phyloP scores from a whole-genome alignment of 2,113 vertebrate genomes.

The Parus major region DNA sequence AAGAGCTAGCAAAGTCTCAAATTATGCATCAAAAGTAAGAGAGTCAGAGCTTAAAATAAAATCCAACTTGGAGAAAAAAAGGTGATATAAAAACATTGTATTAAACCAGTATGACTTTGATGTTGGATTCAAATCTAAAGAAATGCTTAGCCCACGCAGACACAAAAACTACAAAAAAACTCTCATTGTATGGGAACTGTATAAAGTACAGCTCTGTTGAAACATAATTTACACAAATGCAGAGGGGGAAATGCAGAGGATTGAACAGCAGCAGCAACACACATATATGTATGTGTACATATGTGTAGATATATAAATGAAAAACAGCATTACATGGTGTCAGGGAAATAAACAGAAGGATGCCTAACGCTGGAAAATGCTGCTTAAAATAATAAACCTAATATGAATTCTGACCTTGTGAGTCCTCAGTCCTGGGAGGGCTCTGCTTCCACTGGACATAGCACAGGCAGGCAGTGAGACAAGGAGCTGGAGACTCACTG shows the following conservation, averaged over 20 bases:
- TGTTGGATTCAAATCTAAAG: neutral
- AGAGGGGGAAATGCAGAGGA: neutral
- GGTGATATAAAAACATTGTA: neutral
- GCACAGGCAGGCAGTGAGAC: neutral
- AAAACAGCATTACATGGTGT: neutral
- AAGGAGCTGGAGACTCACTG: neutral
- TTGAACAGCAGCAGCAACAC: neutral
- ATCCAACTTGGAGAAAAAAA: neutral
- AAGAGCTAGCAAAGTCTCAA: slow-evolving; percentile 15
- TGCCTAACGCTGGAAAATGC: neutral
- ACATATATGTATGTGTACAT: neutral
- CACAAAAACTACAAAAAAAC: neutral
- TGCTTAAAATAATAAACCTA: neutral
- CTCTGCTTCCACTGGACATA: neutral
- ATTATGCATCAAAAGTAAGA: neutral
- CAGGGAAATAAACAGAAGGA: neutral
- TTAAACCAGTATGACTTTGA: neutral
- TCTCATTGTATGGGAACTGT: neutral
- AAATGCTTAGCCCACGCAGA: neutral
- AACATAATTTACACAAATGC: neutral
- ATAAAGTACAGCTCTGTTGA: neutral
- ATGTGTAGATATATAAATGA: neutral
- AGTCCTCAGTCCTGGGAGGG: neutral
- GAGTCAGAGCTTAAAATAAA: slow-evolving; percentile 41
- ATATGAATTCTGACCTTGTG: neutral